Evolutionary conservation across 2,888 invertebrate species (phyloP).

Genomic region (Drosophila mettleri): DNA sequence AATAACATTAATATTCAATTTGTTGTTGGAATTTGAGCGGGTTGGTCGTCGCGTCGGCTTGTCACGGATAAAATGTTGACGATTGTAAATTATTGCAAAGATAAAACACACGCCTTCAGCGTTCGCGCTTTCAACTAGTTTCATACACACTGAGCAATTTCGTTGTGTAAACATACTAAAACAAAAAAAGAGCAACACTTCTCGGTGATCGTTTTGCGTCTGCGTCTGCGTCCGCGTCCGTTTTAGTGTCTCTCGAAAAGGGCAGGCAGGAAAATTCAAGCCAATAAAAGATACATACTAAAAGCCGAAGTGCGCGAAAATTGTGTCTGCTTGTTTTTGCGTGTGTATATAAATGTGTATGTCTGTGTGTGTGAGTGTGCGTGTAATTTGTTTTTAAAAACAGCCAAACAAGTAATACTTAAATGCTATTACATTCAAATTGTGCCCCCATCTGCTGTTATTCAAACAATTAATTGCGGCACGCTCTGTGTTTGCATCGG

Average conservation of each 20-base stretch:
- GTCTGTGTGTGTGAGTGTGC: constrained; percentile 13
- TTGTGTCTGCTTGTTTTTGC: constrained; percentile 43
- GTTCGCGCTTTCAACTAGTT: constrained; percentile 35
- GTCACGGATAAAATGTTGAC: constrained; percentile 42
- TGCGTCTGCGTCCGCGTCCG: constrained; percentile 42
- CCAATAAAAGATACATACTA: constrained; percentile 81
- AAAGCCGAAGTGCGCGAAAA: constrained; percentile 74
- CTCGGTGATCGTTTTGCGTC: constrained; percentile 38
- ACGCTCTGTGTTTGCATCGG: constrained; percentile 51
- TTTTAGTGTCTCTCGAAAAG: constrained; percentile 63
- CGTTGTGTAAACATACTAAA: constrained; percentile 27
- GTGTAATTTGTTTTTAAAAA: constrained; percentile 38
- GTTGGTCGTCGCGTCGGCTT: constrained; percentile 54
- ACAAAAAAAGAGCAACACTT: constrained; percentile 45
- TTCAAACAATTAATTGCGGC: constrained; percentile 69
- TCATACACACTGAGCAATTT: constrained; percentile 23
- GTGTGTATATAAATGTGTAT: constrained; percentile 4
- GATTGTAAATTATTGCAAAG: constrained; percentile 36
- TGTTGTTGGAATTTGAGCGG: constrained; percentile 63
- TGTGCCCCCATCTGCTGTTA: constrained; percentile 61
- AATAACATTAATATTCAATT: constrained; percentile 46
- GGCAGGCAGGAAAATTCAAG: constrained; percentile 75
- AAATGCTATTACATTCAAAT: constrained; percentile 39
- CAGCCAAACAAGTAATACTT: constrained; percentile 57
- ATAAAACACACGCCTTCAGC: constrained; percentile 33